Evolutionary conservation across 2,113 vertebrate genomes (phyloP), one percentile per base, ranked within the genome.

Genomic region (Ochotona curzoniae): DNA sequence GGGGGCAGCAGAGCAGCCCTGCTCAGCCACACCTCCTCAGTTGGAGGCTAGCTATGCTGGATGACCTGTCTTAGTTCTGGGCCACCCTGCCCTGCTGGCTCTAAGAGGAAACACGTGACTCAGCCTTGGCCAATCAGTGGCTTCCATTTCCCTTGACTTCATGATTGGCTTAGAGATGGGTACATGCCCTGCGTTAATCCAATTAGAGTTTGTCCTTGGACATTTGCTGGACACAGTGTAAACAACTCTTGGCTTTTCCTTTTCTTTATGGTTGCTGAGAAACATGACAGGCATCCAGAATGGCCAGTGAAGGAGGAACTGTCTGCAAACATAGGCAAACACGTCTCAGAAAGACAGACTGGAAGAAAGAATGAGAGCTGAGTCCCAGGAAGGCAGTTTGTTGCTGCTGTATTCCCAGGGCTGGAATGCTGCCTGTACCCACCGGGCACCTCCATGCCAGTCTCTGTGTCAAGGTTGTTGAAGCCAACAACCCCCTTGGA

Each of bases 81-180:
- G 38, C 38, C 38, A 44, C 30, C 0, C 67, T 28, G 10, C 23
- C 21, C 25, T 28, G 38, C 60, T 35, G 49, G 8, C 8, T 25
- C 7, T 67, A 54, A 60, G 44, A 25, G 9, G 32, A 14, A 90
- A 25, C 9, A 17, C 10, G 20, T 69, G 51, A 44, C 70, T 91
- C 5, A 4, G n/a, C 4, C 15, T 7, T 38, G 38, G 44, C 76
- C 66, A 87, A 35, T 69, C 28, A 15, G 8, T n/a, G 49, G 38
- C 28, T 47, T 69, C 9, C 23, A 74, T 64, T 49, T 4, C 14
- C 11, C 1, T 60, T 8, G 25, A 51, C n/a, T 90, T 89, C 70
- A 60, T 49, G 75, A 93, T 75, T 80, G 82, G 75, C 82, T 92
- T 57, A 69, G 63, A 71, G 61, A 26, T 75, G 78, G 51, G 28